These are phyloP conservation scores for Pogoniulus pusillus DNA, from an alignment of 2,797 vertebrate species.

Conservation along the genomic window DNA sequence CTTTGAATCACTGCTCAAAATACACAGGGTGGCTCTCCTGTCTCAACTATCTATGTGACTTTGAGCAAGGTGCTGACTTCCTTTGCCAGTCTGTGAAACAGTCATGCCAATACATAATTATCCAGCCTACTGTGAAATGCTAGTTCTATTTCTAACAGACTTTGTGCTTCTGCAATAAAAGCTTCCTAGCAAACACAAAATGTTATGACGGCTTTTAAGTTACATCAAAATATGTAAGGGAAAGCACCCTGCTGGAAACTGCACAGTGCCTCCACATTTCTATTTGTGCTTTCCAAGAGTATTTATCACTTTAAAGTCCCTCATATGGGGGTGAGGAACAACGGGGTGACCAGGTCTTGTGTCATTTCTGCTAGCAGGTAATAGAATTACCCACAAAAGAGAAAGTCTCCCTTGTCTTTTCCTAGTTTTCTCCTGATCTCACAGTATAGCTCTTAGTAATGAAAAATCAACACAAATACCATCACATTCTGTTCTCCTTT, in stretches of 20 bases:
- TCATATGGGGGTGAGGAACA: background rate
- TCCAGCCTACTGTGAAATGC: background rate
- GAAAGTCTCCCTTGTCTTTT: background rate
- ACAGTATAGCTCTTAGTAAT: background rate
- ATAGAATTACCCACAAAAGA: background rate
- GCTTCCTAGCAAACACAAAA: background rate
- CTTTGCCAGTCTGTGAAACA: background rate
- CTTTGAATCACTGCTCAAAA: background rate
- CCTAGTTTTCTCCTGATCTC: background rate
- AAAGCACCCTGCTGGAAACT: background rate
- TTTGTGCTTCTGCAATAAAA: background rate
- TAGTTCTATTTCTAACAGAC: background rate
- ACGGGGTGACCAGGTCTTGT: accelerated
- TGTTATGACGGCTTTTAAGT: background rate
- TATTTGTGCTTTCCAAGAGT: background rate
- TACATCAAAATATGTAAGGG: background rate
- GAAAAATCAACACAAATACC: background rate
- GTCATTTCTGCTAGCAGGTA: background rate
- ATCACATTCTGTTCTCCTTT: background rate
- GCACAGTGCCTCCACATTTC: background rate
- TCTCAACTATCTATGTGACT: background rate
- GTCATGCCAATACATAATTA: background rate
- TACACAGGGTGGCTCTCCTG: background rate
- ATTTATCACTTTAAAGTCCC: background rate
- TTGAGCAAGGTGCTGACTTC: background rate